Evolutionary conservation across 2,797 vertebrate genomes (phyloP).

Genomic region (Chlorospingus semifuscus): DNA sequence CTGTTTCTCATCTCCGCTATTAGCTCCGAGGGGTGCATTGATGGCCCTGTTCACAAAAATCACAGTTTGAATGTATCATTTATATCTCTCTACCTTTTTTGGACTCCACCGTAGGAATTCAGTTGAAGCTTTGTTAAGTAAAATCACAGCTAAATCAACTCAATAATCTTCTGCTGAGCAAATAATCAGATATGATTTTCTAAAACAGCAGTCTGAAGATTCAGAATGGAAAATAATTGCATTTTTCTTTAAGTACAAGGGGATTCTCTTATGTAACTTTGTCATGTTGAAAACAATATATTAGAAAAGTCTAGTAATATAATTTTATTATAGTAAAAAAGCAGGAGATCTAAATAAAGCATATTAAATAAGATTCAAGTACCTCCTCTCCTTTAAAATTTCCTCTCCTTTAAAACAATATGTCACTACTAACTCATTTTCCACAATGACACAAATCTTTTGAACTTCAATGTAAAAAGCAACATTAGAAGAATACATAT

Average conservation of each 20-base stretch:
- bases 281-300: slow-evolving; percentile 79
- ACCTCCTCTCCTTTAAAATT: background rate
- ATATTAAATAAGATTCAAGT: slow-evolving; percentile 14
- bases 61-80: slow-evolving; percentile 94
- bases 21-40: slow-evolving; percentile 99
- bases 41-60: slow-evolving; percentile 99
- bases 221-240: slow-evolving; percentile 97
- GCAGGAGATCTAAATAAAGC: slow-evolving; percentile 18
- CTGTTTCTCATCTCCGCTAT: slow-evolving; percentile 99
- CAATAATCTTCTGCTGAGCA: slow-evolving; percentile 98
- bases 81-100: slow-evolving; percentile 87
- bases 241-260: slow-evolving; percentile 87
- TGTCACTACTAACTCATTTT: background rate
- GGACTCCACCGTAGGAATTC: slow-evolving; percentile 91
- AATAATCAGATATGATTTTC: slow-evolving; percentile 98
- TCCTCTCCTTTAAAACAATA: background rate
- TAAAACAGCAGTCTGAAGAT: slow-evolving; percentile 92
- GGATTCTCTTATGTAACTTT: slow-evolving; percentile 86
- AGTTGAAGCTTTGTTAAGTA: slow-evolving; percentile 97
- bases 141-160: slow-evolving; percentile 98
- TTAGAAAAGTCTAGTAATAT: slow-evolving; percentile 78
- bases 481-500: background rate
- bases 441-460: background rate
- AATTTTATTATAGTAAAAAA: slow-evolving; percentile 62
- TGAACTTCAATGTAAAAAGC: background rate